Base-by-base conservation (phyloP, 1,140 invertebrate species). In the Habropoda laboriosa region DNA sequence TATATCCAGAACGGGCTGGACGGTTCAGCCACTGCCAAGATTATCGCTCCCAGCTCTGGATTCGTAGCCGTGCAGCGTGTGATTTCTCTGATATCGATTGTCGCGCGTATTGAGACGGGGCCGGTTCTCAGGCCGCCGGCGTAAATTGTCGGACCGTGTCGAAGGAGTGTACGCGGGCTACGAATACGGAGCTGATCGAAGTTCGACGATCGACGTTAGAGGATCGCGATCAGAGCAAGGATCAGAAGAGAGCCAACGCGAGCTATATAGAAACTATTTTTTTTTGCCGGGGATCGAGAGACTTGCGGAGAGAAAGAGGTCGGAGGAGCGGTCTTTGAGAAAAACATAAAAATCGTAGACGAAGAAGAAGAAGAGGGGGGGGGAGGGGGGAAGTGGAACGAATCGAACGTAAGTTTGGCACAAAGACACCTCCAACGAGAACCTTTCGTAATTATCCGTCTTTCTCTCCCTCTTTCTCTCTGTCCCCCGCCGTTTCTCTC, bases 1-100 rank as follows among this genome's bases (percentile, higher is more conserved):
- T 89, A 83, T 93, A 93, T 93, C 92, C 92, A 93, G 92, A 93
- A 93, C 91, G 92, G 92, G 92, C 91, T 93, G 88, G 88, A 92
- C 92, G 91, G 91, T 93, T 92, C 90, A 92, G 88, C 90, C 89
- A 90, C 88, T 91, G 90, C 89, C 87, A 90, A 85, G 64, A 82
- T 70, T 79, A 55, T 72, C 70, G 74, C 53, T 81, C 55, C 18
- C 51, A 58, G 76, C 45, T 55, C 81, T 73, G 73, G 67, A 83
- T 86, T 86, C 84, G 81, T 83, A 61, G 75, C 61, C 70, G 45
- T 18, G 5, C 7, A 27, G 4, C 27, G 47, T 45, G 51, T 51
- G 35, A 5, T 7, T 5, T 12, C 40, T 16, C 32, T 60, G 35
- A 49, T 53, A 40, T 73, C 38, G 12, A 12, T 47, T 32, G 0